Percentiles rank a stretch among this genome's conserved stretches.
Evolutionary conservation across 2,797 vertebrate species (phyloP).

Genomic region (Crax fasciolata): DNA sequence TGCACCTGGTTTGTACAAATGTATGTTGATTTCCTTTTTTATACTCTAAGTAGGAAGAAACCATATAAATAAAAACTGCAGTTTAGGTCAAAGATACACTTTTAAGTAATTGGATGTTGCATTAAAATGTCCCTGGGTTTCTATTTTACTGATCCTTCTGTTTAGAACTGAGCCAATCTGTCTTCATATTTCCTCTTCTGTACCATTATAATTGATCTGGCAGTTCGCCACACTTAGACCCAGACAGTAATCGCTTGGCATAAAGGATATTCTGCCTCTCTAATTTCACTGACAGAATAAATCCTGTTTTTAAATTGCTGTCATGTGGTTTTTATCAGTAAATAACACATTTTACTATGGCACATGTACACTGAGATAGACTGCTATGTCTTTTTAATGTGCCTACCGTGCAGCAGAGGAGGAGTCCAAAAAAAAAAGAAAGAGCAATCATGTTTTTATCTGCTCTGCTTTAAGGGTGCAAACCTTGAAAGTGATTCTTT

Average conservation of each 20-base stretch:
- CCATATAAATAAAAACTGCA: conserved; percentile 46
- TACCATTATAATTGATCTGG: conserved; percentile 81
- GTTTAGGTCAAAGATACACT: conserved; percentile 24
- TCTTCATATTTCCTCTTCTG: conserved; percentile 83
- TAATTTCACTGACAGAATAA: conserved; percentile 81
- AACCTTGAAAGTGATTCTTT: not conserved
- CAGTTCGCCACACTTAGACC: conserved; percentile 64
- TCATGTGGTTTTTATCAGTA: conserved; percentile 81
- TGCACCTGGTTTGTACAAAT: not conserved
- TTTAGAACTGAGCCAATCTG: conserved; percentile 81
- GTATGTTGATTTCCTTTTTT: not conserved
- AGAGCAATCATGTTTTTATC: conserved; percentile 52
- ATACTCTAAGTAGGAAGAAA: not conserved
- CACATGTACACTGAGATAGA: conserved; percentile 64
- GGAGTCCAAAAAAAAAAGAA: not conserved
- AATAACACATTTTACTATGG: conserved; percentile 80
- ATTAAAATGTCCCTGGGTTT: conserved; percentile 79
- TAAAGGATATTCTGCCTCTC: conserved; percentile 73
- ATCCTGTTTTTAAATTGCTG: conserved; percentile 74
- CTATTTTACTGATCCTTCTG: conserved; percentile 76
- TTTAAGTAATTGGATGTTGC: conserved; percentile 76
- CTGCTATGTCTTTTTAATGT: conserved; percentile 69
- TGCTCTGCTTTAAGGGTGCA: not conserved
- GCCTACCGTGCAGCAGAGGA: conserved; percentile 9
- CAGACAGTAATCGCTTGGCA: conserved; percentile 74